Base-by-base conservation (phyloP, 2,113 vertebrate genomes). In the Puffinus mauretanicus region DNA sequence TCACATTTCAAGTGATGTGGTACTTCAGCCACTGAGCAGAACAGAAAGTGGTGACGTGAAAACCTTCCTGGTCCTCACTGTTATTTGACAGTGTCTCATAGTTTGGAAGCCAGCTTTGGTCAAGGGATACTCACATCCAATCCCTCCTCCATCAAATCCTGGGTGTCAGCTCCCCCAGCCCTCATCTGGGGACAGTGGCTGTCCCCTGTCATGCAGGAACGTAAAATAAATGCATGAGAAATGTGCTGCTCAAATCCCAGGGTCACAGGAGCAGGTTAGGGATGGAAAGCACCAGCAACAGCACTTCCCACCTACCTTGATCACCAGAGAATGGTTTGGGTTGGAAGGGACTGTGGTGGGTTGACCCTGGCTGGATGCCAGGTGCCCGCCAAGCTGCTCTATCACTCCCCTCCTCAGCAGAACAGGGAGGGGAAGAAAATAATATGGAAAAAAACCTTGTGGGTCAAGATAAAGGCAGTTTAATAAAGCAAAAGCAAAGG, bases 111-210 rank as follows among this genome's bases (percentile, higher is more conserved):
- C 5, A 4, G 42, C 30, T 67, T 78, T 26, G 24, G 29, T 55
- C 46, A 55, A 61, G 14, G 21, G 36, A 47, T n/a, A n/a, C 10
- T 34, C 26, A 7, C 0, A 0, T 34, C 46, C 11, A 58, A 25
- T 26, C n/a, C 27, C 40, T 64, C 21, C 6, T 81, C 40, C 13
- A 30, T 30, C 60, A 78, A 34, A 47, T 17, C 18, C 26, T 13
- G 18, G 13, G 19, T 13, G 6, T 20, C 75, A 36, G 26, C 46
- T 47, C 58, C 30, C 27, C 51, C 44, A 83, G 38, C 15, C 16
- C 44, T 73, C 21, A 46, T 27, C 3, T 72, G 54, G 21, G 82
- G 29, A 72, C 60, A 24, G 11, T 1, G n/a, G 42, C 42, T 67
- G 27, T 57, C 32, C 29, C 22, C 27, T 30, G 42, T 17, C 18